Base-by-base conservation (phyloP, 1,140 invertebrate species). In the Bombus balteatus region DNA sequence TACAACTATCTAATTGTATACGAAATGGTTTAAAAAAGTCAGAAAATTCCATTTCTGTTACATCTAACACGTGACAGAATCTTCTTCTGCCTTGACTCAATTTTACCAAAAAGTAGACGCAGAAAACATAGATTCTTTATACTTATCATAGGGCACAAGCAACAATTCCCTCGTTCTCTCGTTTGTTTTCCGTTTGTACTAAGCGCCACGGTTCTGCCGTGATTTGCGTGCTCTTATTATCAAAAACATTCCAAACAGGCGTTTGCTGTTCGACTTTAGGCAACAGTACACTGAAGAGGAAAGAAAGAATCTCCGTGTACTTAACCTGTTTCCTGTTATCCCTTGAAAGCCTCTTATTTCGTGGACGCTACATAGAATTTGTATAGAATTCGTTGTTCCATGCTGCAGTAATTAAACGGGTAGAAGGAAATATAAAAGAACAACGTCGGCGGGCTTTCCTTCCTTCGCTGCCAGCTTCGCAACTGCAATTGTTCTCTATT, bases 241-340 rank as follows among this genome's bases (percentile, higher is more conserved):
- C 41, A 76, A 57, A 71, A 71, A 70, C 34, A 62, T 47, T 83
- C 65, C 22, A 43, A 62, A 83, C 15, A 22, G 39, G 41, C 37
- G n/a, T 72, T 39, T 39, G 18, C 18, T 22, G 57, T 85, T 85
- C 57, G 66, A 80, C 47, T 71, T 53, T 57, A 47, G 57, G 34
- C 57, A 80, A 73, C 41, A 4, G 57, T 53, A 34, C 12, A 74
- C n/a, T 0, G 47, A 15, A 53, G n/a, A 53, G 53, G 32, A 80
- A 37, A 39, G 34, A 65, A 73, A 80, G 59, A 85, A n/a, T 39
- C 66, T 37, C 66, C n/a, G 66, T 32, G 83, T 73, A 80, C 83
- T 85, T 85, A 85, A 80, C 77, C 76, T 73, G 83, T 71, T 85
- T 85, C 83, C 77, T 65, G 70, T 80, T 85, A 80, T 85, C 68